A percentile compares a stretch with the other conserved stretches of the same genome.
Evolutionary conservation across 2,113 vertebrate genomes (phyloP).

Genomic region (Malurus alboscapulatus): DNA sequence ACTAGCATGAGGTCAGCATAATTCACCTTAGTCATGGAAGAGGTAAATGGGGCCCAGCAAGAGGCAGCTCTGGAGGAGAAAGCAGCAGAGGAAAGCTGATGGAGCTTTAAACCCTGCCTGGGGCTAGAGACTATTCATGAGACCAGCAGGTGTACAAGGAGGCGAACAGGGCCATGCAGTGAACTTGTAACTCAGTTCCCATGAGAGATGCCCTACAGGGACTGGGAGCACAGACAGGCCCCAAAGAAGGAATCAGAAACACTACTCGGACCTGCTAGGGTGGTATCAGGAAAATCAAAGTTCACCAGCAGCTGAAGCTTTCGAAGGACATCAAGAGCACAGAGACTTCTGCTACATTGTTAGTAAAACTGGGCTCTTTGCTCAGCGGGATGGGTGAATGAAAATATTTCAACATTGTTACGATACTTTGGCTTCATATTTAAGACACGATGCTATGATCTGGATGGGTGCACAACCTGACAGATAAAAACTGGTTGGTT

Average conservation of each 20-base stretch:
- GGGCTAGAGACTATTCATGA: background rate
- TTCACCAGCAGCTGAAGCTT: background rate
- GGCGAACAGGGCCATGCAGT: rapidly evolving
- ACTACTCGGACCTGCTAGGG: rapidly evolving
- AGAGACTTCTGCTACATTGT: background rate
- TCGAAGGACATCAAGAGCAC: background rate
- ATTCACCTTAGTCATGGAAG: background rate
- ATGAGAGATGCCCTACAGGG: background rate
- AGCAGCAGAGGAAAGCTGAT: background rate
- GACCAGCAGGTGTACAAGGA: background rate
- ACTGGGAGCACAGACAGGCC: background rate
- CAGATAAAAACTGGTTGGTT: background rate
- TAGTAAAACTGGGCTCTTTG: background rate
- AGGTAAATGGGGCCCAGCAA: rapidly evolving
- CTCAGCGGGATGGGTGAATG: background rate
- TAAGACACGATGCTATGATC: background rate
- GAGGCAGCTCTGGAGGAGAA: background rate
- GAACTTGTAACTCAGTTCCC: background rate
- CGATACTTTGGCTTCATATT: background rate
- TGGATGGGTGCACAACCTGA: background rate
- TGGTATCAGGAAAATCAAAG: background rate
- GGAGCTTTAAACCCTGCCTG: background rate
- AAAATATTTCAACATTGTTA: background rate
- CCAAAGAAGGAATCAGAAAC: background rate
- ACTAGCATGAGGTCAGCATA: background rate